Conservation (phyloP, 2,797 vertebrate genomes). For the Acanthis flammea region DNA sequence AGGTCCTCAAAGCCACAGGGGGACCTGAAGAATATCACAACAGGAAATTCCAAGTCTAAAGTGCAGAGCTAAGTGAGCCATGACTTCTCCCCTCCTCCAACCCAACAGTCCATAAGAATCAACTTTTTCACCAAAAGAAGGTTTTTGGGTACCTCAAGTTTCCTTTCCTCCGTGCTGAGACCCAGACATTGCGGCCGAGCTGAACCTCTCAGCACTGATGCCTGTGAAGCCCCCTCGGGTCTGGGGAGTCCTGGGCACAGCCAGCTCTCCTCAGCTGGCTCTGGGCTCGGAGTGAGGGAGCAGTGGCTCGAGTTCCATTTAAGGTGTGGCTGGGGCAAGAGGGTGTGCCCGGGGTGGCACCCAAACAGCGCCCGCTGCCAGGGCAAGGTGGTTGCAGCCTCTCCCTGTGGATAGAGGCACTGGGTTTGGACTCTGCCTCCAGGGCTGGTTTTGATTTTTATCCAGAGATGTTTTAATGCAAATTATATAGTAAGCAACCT, state of each 20-base stretch:
- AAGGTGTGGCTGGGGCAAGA: background rate
- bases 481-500: background rate
- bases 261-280: background rate
- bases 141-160: constrained; percentile 33
- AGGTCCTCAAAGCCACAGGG: background rate
- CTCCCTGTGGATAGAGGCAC: background rate
- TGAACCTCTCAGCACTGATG: background rate
- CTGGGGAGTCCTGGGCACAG: background rate
- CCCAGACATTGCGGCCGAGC: background rate
- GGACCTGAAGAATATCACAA: background rate
- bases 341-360: background rate
- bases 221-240: background rate
- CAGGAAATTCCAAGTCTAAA: background rate
- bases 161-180: background rate
- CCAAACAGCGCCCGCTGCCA: background rate
- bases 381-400: background rate
- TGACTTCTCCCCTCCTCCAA: background rate
- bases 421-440: constrained; percentile 30
- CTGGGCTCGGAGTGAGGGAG: background rate
- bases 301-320: background rate
- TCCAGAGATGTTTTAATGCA: constrained; percentile 29
- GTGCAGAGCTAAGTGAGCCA: background rate
- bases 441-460: constrained; percentile 31
- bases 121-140: background rate
- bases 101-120: background rate